Percentiles rank a stretch among this genome's conserved stretches.
phyloP scores from a whole-genome alignment of 2,888 invertebrate species.

The Ormyrus rosae region DNA sequence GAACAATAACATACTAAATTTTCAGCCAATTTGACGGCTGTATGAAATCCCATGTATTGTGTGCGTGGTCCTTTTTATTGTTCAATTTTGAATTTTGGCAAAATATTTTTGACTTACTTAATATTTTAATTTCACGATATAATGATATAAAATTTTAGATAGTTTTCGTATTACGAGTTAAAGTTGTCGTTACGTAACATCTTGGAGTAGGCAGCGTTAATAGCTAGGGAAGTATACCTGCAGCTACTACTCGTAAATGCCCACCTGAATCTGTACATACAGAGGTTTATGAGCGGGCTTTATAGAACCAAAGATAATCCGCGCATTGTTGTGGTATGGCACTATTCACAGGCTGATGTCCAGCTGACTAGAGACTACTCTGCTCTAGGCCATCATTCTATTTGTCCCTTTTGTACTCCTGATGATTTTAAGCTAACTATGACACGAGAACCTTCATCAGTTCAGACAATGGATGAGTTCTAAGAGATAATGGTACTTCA shows the following conservation, averaged over 20 bases:
- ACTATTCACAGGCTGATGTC: constrained; percentile 58
- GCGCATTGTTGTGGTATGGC: constrained; percentile 61
- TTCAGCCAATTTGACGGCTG: no score
- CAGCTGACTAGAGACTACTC: constrained; percentile 51
- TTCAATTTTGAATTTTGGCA: no score
- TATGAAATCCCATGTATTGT: no score
- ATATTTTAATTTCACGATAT: no score
- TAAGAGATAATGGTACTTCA: no score
- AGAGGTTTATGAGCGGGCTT: constrained; percentile 62
- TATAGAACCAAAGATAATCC: constrained; percentile 65
- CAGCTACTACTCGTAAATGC: constrained; percentile 34
- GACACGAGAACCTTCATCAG: constrained; percentile 28
- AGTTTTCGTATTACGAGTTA: no score
- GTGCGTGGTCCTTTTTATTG: no score
- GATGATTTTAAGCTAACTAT: constrained; percentile 63
- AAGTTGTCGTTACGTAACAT: no score
- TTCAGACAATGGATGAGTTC: neutral
- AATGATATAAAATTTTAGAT: no score
- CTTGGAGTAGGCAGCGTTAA: neutral
- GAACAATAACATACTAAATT: no score
- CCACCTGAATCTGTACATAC: constrained; percentile 6
- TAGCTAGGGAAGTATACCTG: constrained; percentile 15
- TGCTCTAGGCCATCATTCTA: constrained; percentile 60
- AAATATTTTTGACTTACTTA: no score
- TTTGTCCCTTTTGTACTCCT: constrained; percentile 59